A percentile compares a stretch with the other conserved stretches of the same genome.
These are phyloP conservation scores for Pomatostomus ruficeps DNA, from an alignment of 2,113 vertebrate genomes.

Conservation along the genomic window DNA sequence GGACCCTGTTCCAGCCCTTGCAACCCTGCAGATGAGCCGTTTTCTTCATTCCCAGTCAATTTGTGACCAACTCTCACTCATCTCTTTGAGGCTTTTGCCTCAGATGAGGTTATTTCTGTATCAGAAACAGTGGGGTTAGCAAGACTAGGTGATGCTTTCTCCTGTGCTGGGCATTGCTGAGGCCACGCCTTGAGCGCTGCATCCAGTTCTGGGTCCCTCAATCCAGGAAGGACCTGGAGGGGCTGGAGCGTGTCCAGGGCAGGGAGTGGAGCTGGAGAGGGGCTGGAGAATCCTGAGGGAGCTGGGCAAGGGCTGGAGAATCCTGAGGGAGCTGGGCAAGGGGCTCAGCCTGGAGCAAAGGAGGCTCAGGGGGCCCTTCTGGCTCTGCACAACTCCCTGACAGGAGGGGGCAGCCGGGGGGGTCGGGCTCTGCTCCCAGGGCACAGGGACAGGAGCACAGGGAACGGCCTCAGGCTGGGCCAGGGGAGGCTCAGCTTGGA, in stretches of 20 bases:
- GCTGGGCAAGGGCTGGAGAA: background rate
- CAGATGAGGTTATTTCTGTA: fast-evolving
- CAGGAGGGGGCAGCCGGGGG: background rate
- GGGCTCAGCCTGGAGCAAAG: background rate
- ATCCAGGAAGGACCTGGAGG: background rate
- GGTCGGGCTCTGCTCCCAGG: background rate
- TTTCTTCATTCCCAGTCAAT: fast-evolving
- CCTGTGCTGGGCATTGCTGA: background rate
- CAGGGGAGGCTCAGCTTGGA: background rate
- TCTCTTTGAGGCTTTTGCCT: background rate
- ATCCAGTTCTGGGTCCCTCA: background rate
- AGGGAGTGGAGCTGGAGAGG: background rate
- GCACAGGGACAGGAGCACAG: background rate
- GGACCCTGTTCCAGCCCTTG: no score
- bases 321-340: background rate
- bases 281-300: background rate
- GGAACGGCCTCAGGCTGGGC: background rate
- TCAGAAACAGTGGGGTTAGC: background rate
- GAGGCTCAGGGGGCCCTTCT: background rate
- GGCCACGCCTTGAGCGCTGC: background rate
- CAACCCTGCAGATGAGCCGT: background rate
- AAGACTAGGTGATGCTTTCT: background rate
- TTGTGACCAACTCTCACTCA: background rate
- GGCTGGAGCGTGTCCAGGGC: background rate
- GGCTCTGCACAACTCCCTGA: background rate